These are phyloP conservation scores for Embiotoca jacksoni DNA, from an alignment of 2,113 vertebrate species.

Conservation along the genomic window DNA sequence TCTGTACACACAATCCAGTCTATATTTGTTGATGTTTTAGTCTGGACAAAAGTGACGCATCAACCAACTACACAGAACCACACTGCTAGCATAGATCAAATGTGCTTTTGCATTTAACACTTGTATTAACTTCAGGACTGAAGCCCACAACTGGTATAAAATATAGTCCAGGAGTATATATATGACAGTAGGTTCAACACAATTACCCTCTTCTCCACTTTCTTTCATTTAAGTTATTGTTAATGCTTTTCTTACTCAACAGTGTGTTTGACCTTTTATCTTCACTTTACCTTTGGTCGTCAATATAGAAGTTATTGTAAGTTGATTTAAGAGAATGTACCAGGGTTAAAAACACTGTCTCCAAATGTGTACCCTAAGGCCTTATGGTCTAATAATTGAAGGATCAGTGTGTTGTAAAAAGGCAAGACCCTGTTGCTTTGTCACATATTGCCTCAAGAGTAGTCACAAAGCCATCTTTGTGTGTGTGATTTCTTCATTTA, in stretches of 20 bases:
- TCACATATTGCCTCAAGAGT: constrained; percentile 30
- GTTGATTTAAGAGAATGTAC: constrained; percentile 24
- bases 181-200: background rate
- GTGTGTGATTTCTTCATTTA: constrained; percentile 27
- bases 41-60: too few relatives aligned
- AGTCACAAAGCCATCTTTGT: constrained; percentile 5
- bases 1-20: too few relatives aligned
- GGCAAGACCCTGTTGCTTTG: constrained; percentile 31
- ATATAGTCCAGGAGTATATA: too few relatives aligned
- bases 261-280: constrained; percentile 8
- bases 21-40: too few relatives aligned
- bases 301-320: constrained; percentile 4
- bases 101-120: too few relatives aligned
- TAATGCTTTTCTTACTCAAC: background rate
- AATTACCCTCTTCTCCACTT: background rate
- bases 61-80: too few relatives aligned
- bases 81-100: too few relatives aligned
- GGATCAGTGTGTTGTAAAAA: constrained; percentile 31
- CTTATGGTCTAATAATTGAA: constrained; percentile 43
- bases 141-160: too few relatives aligned
- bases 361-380: constrained; percentile 5
- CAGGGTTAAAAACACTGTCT: constrained; percentile 30
- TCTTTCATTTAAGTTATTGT: background rate
- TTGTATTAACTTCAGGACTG: too few relatives aligned
- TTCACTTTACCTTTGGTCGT: background rate